A percentile compares a stretch with the other conserved stretches of the same genome.
Evolutionary conservation across 2,113 vertebrate species (phyloP).

Genomic region (Aegotheles bennettii): DNA sequence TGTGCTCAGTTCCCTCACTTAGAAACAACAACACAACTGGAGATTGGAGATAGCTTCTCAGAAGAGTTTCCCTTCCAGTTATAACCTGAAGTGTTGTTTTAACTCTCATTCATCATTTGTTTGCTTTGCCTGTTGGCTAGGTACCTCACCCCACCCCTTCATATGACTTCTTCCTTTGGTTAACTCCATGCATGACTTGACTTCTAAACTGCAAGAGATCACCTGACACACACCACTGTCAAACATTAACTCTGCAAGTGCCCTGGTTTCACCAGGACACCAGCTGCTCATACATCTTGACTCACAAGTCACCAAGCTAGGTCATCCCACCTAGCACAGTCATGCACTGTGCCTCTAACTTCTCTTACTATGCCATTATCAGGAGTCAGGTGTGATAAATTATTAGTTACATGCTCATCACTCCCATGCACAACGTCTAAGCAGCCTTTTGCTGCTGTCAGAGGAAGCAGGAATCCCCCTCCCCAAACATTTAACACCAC

Average conservation of each 20-base stretch:
- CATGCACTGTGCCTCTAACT: accelerated
- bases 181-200: slow-evolving; percentile 30
- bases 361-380: neutral
- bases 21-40: neutral
- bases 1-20: neutral
- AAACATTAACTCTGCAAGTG: slow-evolving; percentile 30
- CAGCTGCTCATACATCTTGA: neutral
- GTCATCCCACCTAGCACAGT: neutral
- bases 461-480: neutral
- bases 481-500: neutral
- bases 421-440: neutral
- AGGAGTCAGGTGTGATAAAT: neutral
- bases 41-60: neutral
- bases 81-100: neutral
- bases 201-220: neutral
- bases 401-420: neutral
- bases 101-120: slow-evolving; percentile 3
- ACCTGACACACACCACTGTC: slow-evolving; percentile 1
- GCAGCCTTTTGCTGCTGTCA: neutral
- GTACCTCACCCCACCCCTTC: slow-evolving; percentile 1
- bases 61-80: neutral
- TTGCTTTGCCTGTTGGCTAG: slow-evolving; percentile 3
- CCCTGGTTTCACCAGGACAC: neutral
- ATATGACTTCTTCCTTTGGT: slow-evolving; percentile 22
- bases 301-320: accelerated